Base-by-base conservation (phyloP, 64 coral and sea anemone genomes). In the Montipora efflorescens region DNA sequence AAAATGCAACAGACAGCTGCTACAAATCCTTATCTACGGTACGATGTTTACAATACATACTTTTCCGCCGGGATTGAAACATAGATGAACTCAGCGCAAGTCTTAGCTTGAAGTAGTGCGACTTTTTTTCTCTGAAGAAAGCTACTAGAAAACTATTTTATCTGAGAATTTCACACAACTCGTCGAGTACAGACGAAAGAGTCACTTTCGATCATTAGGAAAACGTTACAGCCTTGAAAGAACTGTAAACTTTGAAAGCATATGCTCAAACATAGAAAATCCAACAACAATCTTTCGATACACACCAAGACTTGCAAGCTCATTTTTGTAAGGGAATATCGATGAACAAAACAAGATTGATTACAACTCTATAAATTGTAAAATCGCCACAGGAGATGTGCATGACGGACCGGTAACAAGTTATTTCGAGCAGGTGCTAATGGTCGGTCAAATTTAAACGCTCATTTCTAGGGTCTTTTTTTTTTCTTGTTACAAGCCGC, bases 1-100 rank as follows among this genome's bases (percentile, higher is more conserved):
- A 86, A 72, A 86, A 72, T 15, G 4, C 18, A 64, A 64, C 8
- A 7, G 61, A 47, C 82, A 86, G 82, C 82, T 86, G 82, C 62
- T 12, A 46, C 18, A 71, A 70, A 11, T n/a, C 16, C 66, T 13
- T 43, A 71, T 7, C 64, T 48, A 71, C 46, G 62, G 70, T 70
- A 86, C 82, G 49, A 10, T 3, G 66, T 50, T 69, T 86, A 70
- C 18, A 67, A 85, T 50, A 71, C 12, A 45, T 86, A 86, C 70
- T 86, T 21, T 72, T 86, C 47, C 19, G 14, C 82, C 2, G 82
- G 82, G 64, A 21, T 50, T 10, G 82, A 21, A 82, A 72, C 48
- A 48, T 71, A 18, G 47, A 69, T 86, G 15, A 66, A 86, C 18
- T 71, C 16, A 25, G 12, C 12, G 19, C 18, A 68, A 21, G 62